Base-by-base conservation (phyloP, 1,140 invertebrate species). In the Euglossa dilemma region DNA sequence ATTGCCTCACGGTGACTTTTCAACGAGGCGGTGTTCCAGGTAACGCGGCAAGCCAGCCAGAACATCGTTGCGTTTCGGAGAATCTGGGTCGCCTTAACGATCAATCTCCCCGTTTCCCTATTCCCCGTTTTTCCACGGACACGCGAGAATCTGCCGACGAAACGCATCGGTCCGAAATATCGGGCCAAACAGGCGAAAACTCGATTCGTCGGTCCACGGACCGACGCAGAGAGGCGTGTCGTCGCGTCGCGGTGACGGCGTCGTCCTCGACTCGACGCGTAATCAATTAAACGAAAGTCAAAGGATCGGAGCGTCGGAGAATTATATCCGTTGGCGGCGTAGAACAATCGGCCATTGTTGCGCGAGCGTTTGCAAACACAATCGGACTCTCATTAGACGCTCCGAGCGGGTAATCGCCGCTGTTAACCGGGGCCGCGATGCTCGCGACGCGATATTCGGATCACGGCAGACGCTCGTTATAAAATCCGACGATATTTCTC, bases 1-100 rank as follows among this genome's bases (percentile, higher is more conserved):
- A 86, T 87, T 84, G 86, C 85, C 63, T 77, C 85, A 86, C 72
- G 69, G 36, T 63, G 69, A 74, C 61, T 83, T 67, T 61, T 85
- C 47, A n/a, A 63, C 75, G 85, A 79, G 71, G 59, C 69, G 56
- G 61, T 79, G 85, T 79, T 75, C 80, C 80, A 79, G 75, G 80
- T 59, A 82, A 14, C 59, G 78, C 25, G 70, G 70, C 50, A 78
- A 73, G 73, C 81, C 47, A 86, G 71, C 85, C 80, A 54, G 69
- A 87, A 86, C 85, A 86, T 86, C 61, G 85, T 79, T 74, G 74
- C 72, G 64, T 75, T 69, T 64, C 50, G 12, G 45, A 9, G 66
- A 71, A 87, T 86, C 80, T 84, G 61, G 86, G 86, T 86, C 80
- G 47, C 23, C 63, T 70, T 84, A 82, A 76, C 75, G 66, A 72